Evolutionary conservation across 2,113 vertebrate species (phyloP), one percentile per base, ranked within the genome.

Genomic region (Muntiacus muntjak): DNA sequence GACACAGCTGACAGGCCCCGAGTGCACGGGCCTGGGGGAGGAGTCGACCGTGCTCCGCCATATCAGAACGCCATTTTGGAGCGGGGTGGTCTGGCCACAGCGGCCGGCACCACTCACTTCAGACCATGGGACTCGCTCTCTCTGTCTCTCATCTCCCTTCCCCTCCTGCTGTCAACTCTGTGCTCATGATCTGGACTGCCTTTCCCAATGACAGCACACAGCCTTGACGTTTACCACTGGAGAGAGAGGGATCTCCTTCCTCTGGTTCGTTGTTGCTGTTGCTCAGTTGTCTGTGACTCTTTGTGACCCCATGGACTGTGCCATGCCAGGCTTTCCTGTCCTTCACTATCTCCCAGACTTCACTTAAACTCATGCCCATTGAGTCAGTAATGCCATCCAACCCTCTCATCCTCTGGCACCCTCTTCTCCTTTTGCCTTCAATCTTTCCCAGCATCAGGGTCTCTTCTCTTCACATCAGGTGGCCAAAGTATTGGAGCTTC

Each of bases 161-260:
- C 17, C 81, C 64, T n/a, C 43, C 45, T 13, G 5, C 7, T 17
- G 14, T 84, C 36, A 36, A 17, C 25, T 62, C 58, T 19, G 28
- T 93, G 93, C 30, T 74, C n/a, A 5, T 11, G 3, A 8, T 52
- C 26, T 71, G 5, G 14, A 62, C 55, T 33, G 8, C 7, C 33
- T 89, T 93, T 96, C 55, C 91, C 4, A 40, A 26, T 23, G 45
- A 23, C 21, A 92, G 21, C 36, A n/a, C 91, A 79, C 16, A 87
- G 2, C 26, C 67, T n/a, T 76, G 30, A 91, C 17, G 0, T 64
- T 91, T 30, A 88, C 71, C 64, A 62, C 2, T 7, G 1, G 40
- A 67, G 17, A 86, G 6, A 6, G 5, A 40, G 40, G 3, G 45
- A 47, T 0, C 21, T 45, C 62, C 16, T 52, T 93, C 25, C 43